Percentiles rank a stretch among this genome's conserved stretches.
Conservation (phyloP, 2,888 invertebrate species). For the Lordiphosa andalusiaca region DNA sequence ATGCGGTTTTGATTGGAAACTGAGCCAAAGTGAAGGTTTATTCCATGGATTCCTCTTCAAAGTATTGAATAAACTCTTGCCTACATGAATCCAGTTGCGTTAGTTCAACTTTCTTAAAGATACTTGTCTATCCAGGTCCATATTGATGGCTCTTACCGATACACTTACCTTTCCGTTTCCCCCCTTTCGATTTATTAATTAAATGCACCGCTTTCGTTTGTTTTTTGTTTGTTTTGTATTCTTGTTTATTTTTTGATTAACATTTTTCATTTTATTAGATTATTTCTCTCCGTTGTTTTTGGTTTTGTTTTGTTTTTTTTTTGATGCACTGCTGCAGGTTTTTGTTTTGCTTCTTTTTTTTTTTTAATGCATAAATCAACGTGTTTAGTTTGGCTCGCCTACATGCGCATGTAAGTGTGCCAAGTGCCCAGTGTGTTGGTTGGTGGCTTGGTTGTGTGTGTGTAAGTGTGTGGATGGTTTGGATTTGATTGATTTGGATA, state of each 20-base stretch:
- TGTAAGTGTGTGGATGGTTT: conserved; percentile 22
- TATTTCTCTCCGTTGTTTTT: conserved; percentile 59
- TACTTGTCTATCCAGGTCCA: too few species aligned
- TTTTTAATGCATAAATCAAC: conserved; percentile 67
- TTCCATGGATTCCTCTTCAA: too few species aligned
- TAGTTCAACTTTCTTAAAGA: too few species aligned
- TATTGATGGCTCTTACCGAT: too few species aligned
- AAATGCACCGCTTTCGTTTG: conserved; percentile 1
- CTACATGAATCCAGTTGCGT: too few species aligned
- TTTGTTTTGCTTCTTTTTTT: conserved; percentile 7
- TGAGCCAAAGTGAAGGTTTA: too few species aligned
- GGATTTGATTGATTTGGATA: conserved; percentile 60
- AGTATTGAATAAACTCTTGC: too few species aligned
- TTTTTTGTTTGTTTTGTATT: conserved; percentile 41
- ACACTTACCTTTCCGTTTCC: too few species aligned
- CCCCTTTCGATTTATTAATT: background rate
- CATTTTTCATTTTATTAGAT: conserved; percentile 73
- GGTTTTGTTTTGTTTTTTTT: conserved; percentile 29
- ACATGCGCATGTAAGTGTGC: conserved; percentile 23
- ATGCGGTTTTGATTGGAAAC: too few species aligned
- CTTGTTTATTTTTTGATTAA: conserved; percentile 60
- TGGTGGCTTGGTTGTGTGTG: conserved; percentile 12
- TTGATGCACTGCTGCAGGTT: conserved; percentile 44
- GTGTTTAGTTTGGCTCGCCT: conserved; percentile 53
- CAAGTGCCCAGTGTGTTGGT: conserved; percentile 12